Evolutionary conservation across 2,113 vertebrate species (phyloP), one percentile per base, ranked within the genome.

Genomic region (Miniopterus natalensis): DNA sequence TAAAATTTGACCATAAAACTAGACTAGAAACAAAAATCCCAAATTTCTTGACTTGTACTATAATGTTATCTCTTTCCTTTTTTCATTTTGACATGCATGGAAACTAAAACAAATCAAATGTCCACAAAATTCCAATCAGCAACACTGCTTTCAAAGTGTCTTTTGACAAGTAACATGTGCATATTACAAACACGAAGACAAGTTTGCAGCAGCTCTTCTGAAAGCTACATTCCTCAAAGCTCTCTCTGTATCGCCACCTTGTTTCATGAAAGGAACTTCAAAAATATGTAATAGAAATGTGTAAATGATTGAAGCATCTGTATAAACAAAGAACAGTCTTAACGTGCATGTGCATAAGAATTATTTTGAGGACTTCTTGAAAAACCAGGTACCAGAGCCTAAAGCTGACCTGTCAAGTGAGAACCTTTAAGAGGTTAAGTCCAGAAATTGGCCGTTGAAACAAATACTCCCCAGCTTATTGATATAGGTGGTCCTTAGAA

Each of bases 21-120:
- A 84, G 17, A 95, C 47, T 85, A n/a, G 8, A 74, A 65, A 9
- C 63, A 81, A 88, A 55, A 74, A 31, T 81, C 45, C 55, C 63
- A 59, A 77, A 47, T 86, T 23, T 92, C 80, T 81, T 84, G 51
- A 66, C 36, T 68, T 27, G 15, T 11, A 74, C 5, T 92, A 53
- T 70, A 80, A 87, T 80, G n/a, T 71, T 90, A 81, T 78, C 73
- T 84, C 27, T 63, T 65, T 85, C 63, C 3, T 57, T 73, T 65
- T 92, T 59, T 63, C 42, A 77, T 71, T 92, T 91, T 90, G 53
- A 93, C 61, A 90, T 66, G 40, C 27, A 17, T 80, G 61, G 66
- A 95, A 95, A 96, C 8, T 63, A 88, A 95, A 95, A 97, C 51
- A 94, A 92, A 88, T 92, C 61, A 81, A 91, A 95, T 70, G 94